Evolutionary conservation across 1,140 invertebrate genomes (phyloP), one percentile per base, ranked within the genome.

Genomic region (Phymorhynchus buccinoides): DNA sequence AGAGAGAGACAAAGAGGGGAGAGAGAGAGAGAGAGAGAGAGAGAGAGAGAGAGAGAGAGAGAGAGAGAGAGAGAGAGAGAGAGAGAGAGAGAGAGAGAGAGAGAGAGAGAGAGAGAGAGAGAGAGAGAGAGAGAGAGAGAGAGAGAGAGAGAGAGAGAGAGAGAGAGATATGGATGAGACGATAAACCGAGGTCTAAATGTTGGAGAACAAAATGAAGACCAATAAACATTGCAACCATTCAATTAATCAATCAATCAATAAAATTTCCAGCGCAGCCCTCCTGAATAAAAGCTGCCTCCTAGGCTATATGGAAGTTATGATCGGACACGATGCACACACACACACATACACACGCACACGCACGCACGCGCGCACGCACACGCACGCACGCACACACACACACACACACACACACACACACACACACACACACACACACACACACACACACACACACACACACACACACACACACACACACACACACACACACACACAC

Each of bases 361-460:
- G 52, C 27, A 12, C 52, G 52, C 52, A 27, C 52, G 52, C 52
- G 52, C 52, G 52, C 52, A 56, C 52, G 27, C 52, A 56, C 52
- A 56, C 52, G 27, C 52, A 56, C 52, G 27, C 52, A 56, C 52
- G 27, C 52, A 56, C 52, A 56, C 52, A 56, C 52, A 56, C 52
- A 56, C 52, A 56, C 52, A 56, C 52, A 56, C 52, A 56, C 52
- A 56, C 52, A 56, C 52, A 56, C 52, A 56, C 52, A 56, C 52
- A 56, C 52, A 56, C 52, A 56, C 52, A 56, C 52, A 56, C 12
- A 56, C 12, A 12, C 12, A 56, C 52, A 56, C 27, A 27, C 27
- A 14, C 27, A 14, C 27, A 12, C 27, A 12, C 12, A 56, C 27
- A 14, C 52, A 14, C 12, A 56, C 12, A 56, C 27, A 27, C 27